Base-by-base conservation (phyloP, 2,888 invertebrate species). In the Agrotis clavis region DNA sequence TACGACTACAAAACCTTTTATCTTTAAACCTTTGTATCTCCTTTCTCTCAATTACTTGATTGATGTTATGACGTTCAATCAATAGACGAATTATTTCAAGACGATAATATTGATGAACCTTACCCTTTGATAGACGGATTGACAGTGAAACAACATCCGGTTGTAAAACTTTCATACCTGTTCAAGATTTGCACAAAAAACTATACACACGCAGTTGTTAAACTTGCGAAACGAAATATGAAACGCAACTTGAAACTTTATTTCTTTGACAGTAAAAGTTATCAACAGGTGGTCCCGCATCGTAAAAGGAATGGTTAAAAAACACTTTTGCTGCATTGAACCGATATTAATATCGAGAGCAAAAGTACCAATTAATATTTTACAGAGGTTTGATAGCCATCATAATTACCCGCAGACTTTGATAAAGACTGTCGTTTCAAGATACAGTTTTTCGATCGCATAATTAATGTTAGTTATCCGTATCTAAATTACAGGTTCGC, bases 101-200 rank as follows among this genome's bases (percentile, higher is more conserved):
- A 79, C 59, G 69, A 68, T 73, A 48, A 73, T 77, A 68, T 71
- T 81, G 79, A 76, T 84, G 77, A 73, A 78, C 77, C 77, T 71
- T 77, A 83, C 82, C 85, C 87, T 85, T 83, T 81, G 70, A 82
- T 74, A 66, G 73, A 76, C 63, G 59, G 66, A 67, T 67, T 60
- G 71, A 82, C 57, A 65, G 67, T 63, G 45, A 67, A 81, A 69
- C 75, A 71, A 77, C 72, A 78, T 81, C 79, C 85, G 76, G 79
- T 69, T 78, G 76, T 73, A 77, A 77, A 74, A 89, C 89, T 89
- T 89, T 88, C 86, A 83, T 87, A 77, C 50, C 66, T 65, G 74
- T 74, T 51, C 35, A 77, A 77, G 76, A 76, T 79, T 71, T 51
- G 77, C 77, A 76, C 77, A 85, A 87, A 90, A 90, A 89, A 85